Conservation (phyloP, 2,797 vertebrate genomes). For the Denticeps clupeoides region DNA sequence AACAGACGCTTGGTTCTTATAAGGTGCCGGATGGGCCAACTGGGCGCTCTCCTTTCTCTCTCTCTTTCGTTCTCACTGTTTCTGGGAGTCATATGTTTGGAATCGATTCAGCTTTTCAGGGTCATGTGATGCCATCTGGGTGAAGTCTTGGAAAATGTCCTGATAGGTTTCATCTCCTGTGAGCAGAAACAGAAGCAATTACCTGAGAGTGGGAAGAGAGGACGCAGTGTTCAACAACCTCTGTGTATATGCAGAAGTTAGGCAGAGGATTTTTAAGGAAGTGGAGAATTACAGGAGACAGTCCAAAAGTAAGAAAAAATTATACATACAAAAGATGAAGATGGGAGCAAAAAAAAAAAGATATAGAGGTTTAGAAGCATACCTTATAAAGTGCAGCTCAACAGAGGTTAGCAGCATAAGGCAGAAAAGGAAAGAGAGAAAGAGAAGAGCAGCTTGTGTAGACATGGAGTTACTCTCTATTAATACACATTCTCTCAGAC, state of each 20-base stretch:
- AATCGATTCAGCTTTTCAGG: conserved; percentile 93
- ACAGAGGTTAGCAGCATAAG: conserved; percentile 73
- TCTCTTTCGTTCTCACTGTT: conserved; percentile 26
- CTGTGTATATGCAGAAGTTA: no score
- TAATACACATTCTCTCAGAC: no score
- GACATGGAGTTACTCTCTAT: neutral
- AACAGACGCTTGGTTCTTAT: no score
- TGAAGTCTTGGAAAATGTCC: conserved; percentile 97
- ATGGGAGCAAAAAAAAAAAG: neutral
- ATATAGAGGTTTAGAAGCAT: conserved; percentile 9
- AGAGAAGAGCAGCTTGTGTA: conserved; percentile 17
- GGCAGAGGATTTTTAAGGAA: no score
- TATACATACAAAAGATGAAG: conserved; percentile 16
- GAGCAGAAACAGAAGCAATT: neutral
- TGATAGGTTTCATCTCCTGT: conserved; percentile 95
- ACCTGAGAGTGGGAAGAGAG: no score
- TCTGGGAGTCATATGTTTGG: conserved; percentile 67
- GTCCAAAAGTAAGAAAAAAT: no score
- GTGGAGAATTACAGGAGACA: no score
- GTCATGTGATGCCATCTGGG: conserved; percentile 94
- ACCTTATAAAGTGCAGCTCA: conserved; percentile 30
- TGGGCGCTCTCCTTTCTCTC: neutral
- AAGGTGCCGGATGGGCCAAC: no score
- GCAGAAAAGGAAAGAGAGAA: conserved; percentile 56
- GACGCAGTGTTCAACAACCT: no score